Conservation (phyloP, 1,140 invertebrate species). For the Drosophila paulistorum region DNA sequence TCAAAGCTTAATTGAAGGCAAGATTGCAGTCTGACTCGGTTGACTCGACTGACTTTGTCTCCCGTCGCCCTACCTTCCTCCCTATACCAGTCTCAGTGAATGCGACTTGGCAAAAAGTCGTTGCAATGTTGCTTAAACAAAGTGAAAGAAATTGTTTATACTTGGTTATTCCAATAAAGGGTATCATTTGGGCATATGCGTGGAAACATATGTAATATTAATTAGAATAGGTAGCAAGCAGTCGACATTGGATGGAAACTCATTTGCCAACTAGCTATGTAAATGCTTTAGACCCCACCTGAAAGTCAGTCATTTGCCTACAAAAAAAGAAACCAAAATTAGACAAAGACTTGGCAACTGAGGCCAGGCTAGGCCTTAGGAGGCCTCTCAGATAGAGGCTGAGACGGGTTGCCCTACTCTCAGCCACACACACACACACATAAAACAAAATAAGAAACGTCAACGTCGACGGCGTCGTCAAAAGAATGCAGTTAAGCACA, state of each 20-base stretch:
- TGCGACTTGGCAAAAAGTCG: conserved; percentile 77
- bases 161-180: conserved; percentile 14
- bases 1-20: conserved; percentile 83
- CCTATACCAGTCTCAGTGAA: conserved; percentile 42
- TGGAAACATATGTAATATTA: neutral
- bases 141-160: conserved; percentile 73
- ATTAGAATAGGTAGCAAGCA: neutral
- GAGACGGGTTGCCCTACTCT: conserved; percentile 52
- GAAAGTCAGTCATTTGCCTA: conserved; percentile 4
- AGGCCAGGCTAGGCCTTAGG: neutral
- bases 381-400: conserved; percentile 10
- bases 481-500: conserved; percentile 82
- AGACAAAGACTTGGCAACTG: conserved; percentile 56
- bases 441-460: conserved; percentile 66
- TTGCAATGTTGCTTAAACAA: conserved; percentile 67
- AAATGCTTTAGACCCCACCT: conserved; percentile 21
- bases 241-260: neutral
- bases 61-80: conserved; percentile 15
- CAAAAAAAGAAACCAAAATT: conserved; percentile 73
- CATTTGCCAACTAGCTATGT: conserved; percentile 31
- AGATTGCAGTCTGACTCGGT: conserved; percentile 71
- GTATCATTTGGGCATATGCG: neutral
- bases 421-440: conserved; percentile 22
- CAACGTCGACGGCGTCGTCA: conserved; percentile 52
- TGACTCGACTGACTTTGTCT: conserved; percentile 27